Conservation (phyloP, 2,888 invertebrate genomes). For the Nineta flava region DNA sequence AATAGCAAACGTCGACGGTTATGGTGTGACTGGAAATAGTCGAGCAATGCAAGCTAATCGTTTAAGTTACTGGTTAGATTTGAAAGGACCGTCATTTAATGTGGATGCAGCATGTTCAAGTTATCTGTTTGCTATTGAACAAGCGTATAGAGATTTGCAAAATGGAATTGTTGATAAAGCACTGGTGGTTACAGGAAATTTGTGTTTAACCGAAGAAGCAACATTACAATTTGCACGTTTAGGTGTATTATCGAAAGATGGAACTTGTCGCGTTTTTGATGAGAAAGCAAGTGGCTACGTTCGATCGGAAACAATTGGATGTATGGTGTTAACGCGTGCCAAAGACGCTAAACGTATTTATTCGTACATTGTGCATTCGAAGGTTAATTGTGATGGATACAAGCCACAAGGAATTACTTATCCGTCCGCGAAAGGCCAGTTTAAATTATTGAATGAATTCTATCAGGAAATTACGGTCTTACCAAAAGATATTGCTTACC, state of each 20-base stretch:
- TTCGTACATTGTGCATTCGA: conserved; percentile 25
- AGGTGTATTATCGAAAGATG: conserved; percentile 68
- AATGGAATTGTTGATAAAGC: conserved; percentile 77
- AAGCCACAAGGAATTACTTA: conserved; percentile 26
- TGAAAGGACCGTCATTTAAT: conserved; percentile 76
- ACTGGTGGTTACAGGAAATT: conserved; percentile 73
- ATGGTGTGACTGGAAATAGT: too few relatives aligned
- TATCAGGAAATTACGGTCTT: conserved; percentile 53
- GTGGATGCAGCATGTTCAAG: conserved; percentile 94
- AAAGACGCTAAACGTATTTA: conserved; percentile 33
- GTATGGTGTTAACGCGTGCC: conserved; percentile 52
- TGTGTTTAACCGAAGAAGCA: conserved; percentile 75
- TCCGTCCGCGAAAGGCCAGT: conserved; percentile 35
- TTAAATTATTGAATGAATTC: conserved; percentile 41
- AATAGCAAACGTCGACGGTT: conserved; percentile 66
- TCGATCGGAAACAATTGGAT: conserved; percentile 63
- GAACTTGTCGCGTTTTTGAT: conserved; percentile 84
- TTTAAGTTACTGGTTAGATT: conserved; percentile 74
- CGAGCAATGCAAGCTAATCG: conserved; percentile 57
- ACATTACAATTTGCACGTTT: conserved; percentile 72
- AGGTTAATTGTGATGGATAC: conserved; percentile 25
- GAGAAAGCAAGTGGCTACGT: conserved; percentile 66
- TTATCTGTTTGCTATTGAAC: conserved; percentile 72
- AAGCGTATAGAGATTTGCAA: conserved; percentile 58
- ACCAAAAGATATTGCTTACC: conserved; percentile 52